Percentiles rank a stretch among this genome's conserved stretches.
Evolutionary conservation across 2,888 invertebrate genomes (phyloP).

Genomic region (Pseudococcus longispinus): DNA sequence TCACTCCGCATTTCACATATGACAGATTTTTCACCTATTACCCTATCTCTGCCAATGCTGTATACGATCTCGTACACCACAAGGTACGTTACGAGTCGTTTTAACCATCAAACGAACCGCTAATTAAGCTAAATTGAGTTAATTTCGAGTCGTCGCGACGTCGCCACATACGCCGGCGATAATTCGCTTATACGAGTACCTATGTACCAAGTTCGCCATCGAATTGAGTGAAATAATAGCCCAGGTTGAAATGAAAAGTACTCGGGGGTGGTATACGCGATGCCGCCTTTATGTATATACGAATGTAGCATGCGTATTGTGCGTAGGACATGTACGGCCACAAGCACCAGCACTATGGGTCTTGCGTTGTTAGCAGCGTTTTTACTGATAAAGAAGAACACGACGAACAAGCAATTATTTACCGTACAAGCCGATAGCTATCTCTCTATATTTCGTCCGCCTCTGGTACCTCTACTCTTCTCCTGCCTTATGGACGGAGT

Average conservation of each 20-base stretch:
- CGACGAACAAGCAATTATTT: constrained; percentile 54
- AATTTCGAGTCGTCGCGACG: neutral
- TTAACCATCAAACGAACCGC: neutral
- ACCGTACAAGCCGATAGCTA: constrained; percentile 51
- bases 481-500: neutral
- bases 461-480: neutral
- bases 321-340: neutral
- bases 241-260: neutral
- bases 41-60: neutral
- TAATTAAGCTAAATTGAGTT: neutral
- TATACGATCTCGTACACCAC: neutral
- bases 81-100: neutral
- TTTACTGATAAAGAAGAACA: constrained; percentile 50
- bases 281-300: neutral
- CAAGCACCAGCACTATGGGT: constrained; percentile 13
- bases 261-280: neutral
- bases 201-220: neutral
- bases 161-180: neutral
- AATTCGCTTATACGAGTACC: neutral
- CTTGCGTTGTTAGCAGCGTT: constrained; percentile 44
- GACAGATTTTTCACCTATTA: neutral
- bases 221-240: neutral
- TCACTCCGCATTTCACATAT: neutral
- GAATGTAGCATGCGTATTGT: constrained; percentile 24
- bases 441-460: constrained; percentile 47